These are phyloP conservation scores for Eupeodes latifasciatus DNA, from an alignment of 2,888 invertebrate species.

Conservation along the genomic window DNA sequence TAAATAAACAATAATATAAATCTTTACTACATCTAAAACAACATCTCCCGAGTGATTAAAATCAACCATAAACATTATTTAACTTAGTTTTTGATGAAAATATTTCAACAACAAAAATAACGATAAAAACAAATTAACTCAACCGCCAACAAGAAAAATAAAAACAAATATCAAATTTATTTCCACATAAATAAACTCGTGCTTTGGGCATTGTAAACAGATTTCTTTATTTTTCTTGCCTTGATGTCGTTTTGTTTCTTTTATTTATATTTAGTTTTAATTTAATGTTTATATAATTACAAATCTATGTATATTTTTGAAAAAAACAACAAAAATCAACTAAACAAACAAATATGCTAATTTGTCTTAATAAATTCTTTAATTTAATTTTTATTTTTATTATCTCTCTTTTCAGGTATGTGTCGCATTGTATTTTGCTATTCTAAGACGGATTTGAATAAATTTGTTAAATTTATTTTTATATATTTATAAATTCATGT, in stretches of 20 bases:
- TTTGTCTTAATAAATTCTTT: constrained; percentile 66
- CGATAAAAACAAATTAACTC: neutral
- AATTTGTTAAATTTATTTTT: constrained; percentile 57
- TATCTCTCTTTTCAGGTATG: constrained; percentile 74
- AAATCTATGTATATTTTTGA: constrained; percentile 2
- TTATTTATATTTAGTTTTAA: constrained; percentile 33
- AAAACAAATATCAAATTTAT: constrained; percentile 64
- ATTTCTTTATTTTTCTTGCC: constrained; percentile 5
- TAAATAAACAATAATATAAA: neutral
- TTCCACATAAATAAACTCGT: constrained; percentile 68
- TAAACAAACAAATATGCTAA: constrained; percentile 53
- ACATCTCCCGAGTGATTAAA: constrained; percentile 3
- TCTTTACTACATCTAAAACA: neutral
- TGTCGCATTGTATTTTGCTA: constrained; percentile 39
- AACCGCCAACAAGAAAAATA: constrained; percentile 19
- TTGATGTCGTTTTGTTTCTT: neutral
- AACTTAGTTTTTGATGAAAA: constrained; percentile 2
- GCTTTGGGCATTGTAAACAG: constrained; percentile 67
- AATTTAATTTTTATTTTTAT: constrained; percentile 23
- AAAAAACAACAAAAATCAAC: neutral
- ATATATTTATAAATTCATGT: constrained; percentile 53
- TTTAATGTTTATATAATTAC: constrained; percentile 20
- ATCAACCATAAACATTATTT: constrained; percentile 22
- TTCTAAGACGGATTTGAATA: constrained; percentile 43
- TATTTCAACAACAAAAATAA: constrained; percentile 53